A percentile compares a stretch with the other conserved stretches of the same genome.
Conservation (phyloP, 2,888 invertebrate species). For the Colostygia pectinataria region DNA sequence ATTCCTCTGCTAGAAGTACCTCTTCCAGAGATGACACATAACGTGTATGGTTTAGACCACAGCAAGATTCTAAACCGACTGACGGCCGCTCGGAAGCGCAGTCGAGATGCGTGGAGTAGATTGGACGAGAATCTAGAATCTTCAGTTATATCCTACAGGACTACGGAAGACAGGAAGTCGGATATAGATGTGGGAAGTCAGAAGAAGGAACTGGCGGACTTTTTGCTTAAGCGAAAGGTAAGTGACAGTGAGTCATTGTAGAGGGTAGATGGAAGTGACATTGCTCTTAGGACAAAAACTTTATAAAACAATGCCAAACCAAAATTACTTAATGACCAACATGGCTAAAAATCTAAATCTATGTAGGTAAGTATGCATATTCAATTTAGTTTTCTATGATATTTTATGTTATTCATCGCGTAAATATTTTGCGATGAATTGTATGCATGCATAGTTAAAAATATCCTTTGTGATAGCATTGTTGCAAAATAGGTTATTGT, state of each 20-base stretch:
- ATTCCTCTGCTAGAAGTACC: conserved; percentile 60
- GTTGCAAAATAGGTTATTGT: background rate
- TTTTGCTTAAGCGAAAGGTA: conserved; percentile 80
- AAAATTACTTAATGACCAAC: too few relatives aligned
- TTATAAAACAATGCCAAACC: background rate
- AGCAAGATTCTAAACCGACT: conserved; percentile 84
- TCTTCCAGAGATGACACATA: conserved; percentile 88
- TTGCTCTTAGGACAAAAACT: too few relatives aligned
- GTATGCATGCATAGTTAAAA: too few relatives aligned
- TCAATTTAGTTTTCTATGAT: too few relatives aligned
- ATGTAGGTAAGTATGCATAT: too few relatives aligned
- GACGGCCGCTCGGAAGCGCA: conserved; percentile 75
- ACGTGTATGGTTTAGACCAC: conserved; percentile 88
- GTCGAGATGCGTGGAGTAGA: conserved; percentile 78
- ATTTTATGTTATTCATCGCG: too few relatives aligned
- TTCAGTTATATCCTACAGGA: conserved; percentile 62
- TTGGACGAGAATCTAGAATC: conserved; percentile 39
- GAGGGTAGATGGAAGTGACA: too few relatives aligned
- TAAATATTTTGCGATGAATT: too few relatives aligned
- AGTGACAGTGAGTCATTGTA: conserved; percentile 18
- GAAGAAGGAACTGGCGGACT: conserved; percentile 78
- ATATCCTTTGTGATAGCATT: background rate
- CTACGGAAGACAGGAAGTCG: conserved; percentile 28
- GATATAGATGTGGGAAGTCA: conserved; percentile 57
- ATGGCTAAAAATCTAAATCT: too few relatives aligned